Percentiles rank a stretch among this genome's conserved stretches.
These are phyloP conservation scores for Girardinus metallicus DNA, from an alignment of 2,797 vertebrate species.

Conservation along the genomic window DNA sequence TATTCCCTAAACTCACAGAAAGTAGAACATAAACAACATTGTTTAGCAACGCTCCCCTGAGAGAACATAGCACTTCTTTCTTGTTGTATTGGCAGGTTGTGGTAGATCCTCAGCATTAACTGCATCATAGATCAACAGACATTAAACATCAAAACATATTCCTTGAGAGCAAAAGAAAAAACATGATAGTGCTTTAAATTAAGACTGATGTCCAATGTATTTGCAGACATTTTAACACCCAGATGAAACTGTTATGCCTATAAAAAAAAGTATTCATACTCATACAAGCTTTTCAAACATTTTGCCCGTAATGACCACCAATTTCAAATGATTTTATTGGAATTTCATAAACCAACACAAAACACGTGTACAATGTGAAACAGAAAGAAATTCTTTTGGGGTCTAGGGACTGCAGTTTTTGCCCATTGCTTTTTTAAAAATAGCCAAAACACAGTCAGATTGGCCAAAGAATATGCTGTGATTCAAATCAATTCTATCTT, in stretches of 20 bases:
- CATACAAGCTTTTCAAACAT: background rate
- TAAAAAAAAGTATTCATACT: background rate
- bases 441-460: background rate
- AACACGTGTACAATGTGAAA: too few species aligned
- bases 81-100: constrained; percentile 31
- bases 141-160: constrained; percentile 21
- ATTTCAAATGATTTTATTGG: too few species aligned
- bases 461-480: background rate
- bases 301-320: background rate
- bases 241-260: constrained; percentile 36
- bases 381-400: background rate
- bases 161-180: constrained; percentile 5
- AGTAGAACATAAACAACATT: constrained; percentile 51
- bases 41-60: constrained; percentile 49
- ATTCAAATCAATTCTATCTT: background rate
- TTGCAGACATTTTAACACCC: constrained; percentile 26
- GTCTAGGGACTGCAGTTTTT: background rate
- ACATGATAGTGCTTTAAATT: background rate
- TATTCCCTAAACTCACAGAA: constrained; percentile 50
- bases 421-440: background rate
- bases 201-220: constrained; percentile 3
- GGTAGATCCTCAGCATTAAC: constrained; percentile 16
- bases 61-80: constrained; percentile 35
- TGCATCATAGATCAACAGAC: constrained; percentile 24
- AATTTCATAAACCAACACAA: too few species aligned